These are phyloP conservation scores for Tuta absoluta DNA, from an alignment of 2,888 invertebrate genomes.

Conservation along the genomic window DNA sequence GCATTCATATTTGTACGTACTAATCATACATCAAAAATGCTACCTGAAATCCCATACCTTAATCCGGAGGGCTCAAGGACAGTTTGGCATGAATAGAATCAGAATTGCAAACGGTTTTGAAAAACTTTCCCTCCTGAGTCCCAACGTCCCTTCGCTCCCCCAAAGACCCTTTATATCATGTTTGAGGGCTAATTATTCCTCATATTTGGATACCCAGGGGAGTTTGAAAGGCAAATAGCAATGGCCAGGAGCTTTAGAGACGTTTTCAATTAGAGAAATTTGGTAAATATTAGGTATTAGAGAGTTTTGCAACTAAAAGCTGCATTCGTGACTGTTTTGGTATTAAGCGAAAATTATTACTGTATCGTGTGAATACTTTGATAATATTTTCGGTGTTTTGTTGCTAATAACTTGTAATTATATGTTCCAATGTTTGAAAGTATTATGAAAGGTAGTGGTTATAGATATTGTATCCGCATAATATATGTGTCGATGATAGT, in stretches of 20 bases:
- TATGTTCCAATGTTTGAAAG: too few species aligned
- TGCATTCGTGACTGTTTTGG: background rate
- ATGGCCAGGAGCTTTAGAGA: slow-evolving; percentile 15
- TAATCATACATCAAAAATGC: slow-evolving; percentile 11
- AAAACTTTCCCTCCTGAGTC: slow-evolving; percentile 9
- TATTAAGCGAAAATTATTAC: background rate
- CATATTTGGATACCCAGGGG: slow-evolving; percentile 46
- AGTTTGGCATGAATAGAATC: slow-evolving; percentile 19
- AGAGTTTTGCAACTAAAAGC: background rate
- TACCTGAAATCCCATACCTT: slow-evolving; percentile 10
- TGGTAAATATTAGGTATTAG: slow-evolving; percentile 19
- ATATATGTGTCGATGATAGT: too few species aligned
- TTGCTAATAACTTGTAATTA: background rate
- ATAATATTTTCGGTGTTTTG: background rate
- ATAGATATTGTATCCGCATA: too few species aligned
- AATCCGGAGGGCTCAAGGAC: background rate
- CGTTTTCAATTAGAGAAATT: slow-evolving; percentile 19
- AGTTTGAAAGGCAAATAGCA: slow-evolving; percentile 20
- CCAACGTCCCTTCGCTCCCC: slow-evolving; percentile 40
- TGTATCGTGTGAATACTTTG: background rate
- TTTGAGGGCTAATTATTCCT: slow-evolving; percentile 63
- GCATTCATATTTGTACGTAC: background rate
- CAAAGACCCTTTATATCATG: slow-evolving; percentile 48
- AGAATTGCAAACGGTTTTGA: slow-evolving; percentile 18
- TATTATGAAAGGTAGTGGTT: too few species aligned